These are phyloP conservation scores for Galaxea fascicularis DNA, from an alignment of 92 coral and sea anemone species.

Conservation along the genomic window DNA sequence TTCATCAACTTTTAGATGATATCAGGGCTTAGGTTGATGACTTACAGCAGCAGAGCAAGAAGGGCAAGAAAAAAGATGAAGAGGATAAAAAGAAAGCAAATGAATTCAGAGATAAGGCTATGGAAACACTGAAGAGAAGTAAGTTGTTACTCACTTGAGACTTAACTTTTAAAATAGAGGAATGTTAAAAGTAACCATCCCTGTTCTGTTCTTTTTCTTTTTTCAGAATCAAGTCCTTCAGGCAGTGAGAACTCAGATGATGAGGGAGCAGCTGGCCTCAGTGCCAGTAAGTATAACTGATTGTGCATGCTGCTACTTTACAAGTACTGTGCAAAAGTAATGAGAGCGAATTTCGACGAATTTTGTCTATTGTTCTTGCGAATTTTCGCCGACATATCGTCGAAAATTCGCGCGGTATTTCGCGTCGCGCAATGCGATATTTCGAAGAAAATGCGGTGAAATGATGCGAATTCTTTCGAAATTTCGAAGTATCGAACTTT, in stretches of 20 bases:
- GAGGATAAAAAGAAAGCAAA: constrained; percentile 51
- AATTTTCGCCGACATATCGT: too few species aligned
- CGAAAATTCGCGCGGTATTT: too few species aligned
- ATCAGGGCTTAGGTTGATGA: constrained; percentile 51
- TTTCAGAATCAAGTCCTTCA: constrained; percentile 53
- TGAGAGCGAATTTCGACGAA: too few species aligned
- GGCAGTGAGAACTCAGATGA: constrained; percentile 17
- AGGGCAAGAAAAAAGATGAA: constrained; percentile 52
- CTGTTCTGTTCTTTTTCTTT: constrained; percentile 26
- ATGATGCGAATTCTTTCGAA: too few species aligned
- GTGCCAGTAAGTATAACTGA: constrained; percentile 39
- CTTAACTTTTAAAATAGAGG: constrained; percentile 21
- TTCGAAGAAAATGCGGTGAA: too few species aligned
- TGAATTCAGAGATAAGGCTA: constrained; percentile 68
- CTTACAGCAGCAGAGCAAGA: constrained; percentile 60
- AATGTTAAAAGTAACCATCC: constrained; percentile 26
- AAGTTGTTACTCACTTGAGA: constrained; percentile 40
- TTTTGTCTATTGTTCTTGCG: too few species aligned
- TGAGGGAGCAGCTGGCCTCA: constrained; percentile 33
- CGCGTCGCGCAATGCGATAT: too few species aligned
- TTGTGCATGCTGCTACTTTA: constrained; percentile 39
- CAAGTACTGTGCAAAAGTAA: too few species aligned
- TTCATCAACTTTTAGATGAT: constrained; percentile 75
- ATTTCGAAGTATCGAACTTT: too few species aligned
- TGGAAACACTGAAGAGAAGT: constrained; percentile 72